phyloP scores from a whole-genome alignment of 2,797 vertebrate species.

The Cygnus olor region DNA sequence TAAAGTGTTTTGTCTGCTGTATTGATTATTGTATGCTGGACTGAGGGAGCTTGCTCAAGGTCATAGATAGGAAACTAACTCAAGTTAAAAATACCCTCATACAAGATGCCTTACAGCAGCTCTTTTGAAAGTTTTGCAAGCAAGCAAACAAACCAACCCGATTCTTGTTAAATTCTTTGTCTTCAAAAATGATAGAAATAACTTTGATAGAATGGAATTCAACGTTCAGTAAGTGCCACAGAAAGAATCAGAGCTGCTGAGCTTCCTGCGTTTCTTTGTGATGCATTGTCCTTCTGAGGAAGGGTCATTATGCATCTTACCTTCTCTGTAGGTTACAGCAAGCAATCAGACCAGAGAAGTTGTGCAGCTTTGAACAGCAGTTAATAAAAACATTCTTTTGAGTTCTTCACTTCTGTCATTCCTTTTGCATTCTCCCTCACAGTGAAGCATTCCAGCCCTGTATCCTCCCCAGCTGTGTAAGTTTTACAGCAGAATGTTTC shows the following conservation, averaged over 20 bases:
- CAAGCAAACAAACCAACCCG: not conserved
- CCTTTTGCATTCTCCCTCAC: not conserved
- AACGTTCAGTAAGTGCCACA: not conserved
- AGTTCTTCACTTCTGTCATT: not conserved
- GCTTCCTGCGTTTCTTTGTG: not conserved
- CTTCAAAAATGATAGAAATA: not conserved
- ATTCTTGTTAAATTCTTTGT: not conserved
- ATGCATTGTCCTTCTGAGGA: not conserved
- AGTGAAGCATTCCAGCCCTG: not conserved
- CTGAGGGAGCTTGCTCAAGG: constrained; percentile 12
- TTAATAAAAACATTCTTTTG: not conserved
- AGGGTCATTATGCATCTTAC: not conserved
- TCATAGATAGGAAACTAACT: not conserved
- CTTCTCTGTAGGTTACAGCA: not conserved
- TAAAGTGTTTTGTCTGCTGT: not conserved
- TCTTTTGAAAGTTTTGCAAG: not conserved
- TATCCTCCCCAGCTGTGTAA: not conserved
- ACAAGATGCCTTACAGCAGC: not conserved
- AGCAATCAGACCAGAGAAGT: not conserved
- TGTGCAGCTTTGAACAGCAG: not conserved
- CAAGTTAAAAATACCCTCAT: not conserved
- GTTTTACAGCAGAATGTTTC: not conserved
- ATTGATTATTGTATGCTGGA: constrained; percentile 35
- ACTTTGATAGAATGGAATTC: not conserved
- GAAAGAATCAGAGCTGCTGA: not conserved